Percentiles rank a stretch among this genome's conserved stretches.
phyloP scores from a whole-genome alignment of 2,797 vertebrate species.

The Acipenser ruthenus region DNA sequence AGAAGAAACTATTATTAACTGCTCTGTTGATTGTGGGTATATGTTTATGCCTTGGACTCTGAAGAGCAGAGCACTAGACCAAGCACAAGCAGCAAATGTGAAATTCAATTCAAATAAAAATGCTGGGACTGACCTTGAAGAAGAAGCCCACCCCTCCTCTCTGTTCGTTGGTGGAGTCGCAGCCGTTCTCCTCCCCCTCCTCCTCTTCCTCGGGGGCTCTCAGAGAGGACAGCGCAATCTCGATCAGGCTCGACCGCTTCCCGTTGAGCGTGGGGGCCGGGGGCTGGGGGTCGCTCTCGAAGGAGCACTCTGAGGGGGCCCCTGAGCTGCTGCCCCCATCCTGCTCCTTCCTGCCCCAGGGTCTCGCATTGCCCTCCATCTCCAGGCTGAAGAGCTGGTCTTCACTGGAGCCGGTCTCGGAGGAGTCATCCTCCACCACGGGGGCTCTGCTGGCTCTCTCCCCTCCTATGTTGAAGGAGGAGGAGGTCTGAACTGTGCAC shows the following conservation, averaged over 20 bases:
- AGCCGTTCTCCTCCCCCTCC: conserved; percentile 47
- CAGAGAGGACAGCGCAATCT: conserved; percentile 72
- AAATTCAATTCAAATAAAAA: too few relatives aligned
- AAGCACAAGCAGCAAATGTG: too few relatives aligned
- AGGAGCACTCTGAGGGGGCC: conserved; percentile 67
- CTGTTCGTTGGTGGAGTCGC: conserved; percentile 52
- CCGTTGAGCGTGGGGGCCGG: conserved; percentile 40
- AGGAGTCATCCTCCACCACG: conserved; percentile 40
- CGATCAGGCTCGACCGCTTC: conserved; percentile 70
- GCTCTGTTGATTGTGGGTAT: too few relatives aligned
- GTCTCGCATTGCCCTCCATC: conserved; percentile 39
- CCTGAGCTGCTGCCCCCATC: conserved; percentile 59
- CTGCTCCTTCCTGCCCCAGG: conserved; percentile 37
- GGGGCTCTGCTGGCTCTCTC: too few relatives aligned
- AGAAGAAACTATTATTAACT: too few relatives aligned
- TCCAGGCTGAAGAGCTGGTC: conserved; percentile 56
- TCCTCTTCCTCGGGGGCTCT: conserved; percentile 48
- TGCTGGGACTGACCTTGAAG: conserved; percentile 65
- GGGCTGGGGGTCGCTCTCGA: conserved; percentile 59
- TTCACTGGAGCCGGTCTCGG: conserved; percentile 51
- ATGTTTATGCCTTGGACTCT: too few relatives aligned
- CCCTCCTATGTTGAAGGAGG: conserved; percentile 72
- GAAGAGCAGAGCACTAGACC: too few relatives aligned
- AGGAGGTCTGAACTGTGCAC: conserved; percentile 70
- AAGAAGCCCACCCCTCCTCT: conserved; percentile 74